phyloP scores from a whole-genome alignment of 2,797 vertebrate genomes.

The Austrolebias charrua region DNA sequence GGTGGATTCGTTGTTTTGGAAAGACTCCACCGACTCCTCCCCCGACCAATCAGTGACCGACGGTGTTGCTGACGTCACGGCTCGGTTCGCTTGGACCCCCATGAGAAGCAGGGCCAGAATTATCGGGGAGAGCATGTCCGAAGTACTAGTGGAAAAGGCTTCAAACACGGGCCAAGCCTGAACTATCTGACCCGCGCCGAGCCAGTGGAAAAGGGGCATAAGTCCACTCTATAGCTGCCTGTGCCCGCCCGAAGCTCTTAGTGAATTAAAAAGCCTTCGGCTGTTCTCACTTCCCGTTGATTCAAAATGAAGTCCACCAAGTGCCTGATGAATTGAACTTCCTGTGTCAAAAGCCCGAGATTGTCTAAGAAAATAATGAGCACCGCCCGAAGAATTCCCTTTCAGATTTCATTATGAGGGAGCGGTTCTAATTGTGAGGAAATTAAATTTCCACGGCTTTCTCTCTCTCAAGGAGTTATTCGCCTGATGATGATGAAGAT shows the following conservation, averaged over 20 bases:
- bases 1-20: too few species aligned
- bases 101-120: too few species aligned
- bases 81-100: too few species aligned
- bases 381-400: conserved; percentile 73
- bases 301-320: conserved; percentile 76
- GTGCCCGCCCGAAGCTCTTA: conserved; percentile 48
- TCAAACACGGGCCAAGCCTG: too few species aligned
- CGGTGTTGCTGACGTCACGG: too few species aligned
- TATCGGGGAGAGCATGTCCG: too few species aligned
- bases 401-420: conserved; percentile 78
- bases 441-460: conserved; percentile 70
- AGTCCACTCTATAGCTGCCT: background rate
- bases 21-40: too few species aligned
- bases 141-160: too few species aligned
- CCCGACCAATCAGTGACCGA: too few species aligned
- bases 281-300: conserved; percentile 71
- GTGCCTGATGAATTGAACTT: conserved; percentile 78
- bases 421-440: conserved; percentile 75
- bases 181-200: too few species aligned
- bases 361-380: conserved; percentile 79
- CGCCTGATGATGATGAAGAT: conserved; percentile 24
- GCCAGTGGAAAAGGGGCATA: too few species aligned
- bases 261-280: conserved; percentile 75
- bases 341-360: conserved; percentile 70
- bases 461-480: conserved; percentile 44